Evolutionary conservation across 2,113 vertebrate genomes (phyloP).

Genomic region (Crotophaga sulcirostris): DNA sequence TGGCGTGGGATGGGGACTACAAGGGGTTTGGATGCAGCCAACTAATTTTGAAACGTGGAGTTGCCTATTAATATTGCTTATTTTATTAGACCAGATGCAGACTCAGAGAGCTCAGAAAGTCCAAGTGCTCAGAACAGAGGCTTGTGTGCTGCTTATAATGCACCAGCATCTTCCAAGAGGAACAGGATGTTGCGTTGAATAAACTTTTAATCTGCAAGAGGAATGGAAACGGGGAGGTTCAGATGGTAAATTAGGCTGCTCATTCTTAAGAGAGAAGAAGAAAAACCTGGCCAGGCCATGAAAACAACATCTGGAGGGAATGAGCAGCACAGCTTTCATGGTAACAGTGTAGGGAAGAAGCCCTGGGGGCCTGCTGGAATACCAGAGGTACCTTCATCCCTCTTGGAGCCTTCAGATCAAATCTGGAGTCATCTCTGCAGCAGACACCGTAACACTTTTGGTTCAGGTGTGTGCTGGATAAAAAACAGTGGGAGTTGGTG

Average conservation of each 20-base stretch:
- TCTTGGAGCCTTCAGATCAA: neutral
- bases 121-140: neutral
- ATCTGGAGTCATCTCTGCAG: neutral
- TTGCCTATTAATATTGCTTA: accelerated
- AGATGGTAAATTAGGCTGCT: neutral
- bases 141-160: neutral
- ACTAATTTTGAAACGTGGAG: neutral
- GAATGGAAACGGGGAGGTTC: neutral
- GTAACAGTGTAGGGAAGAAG: neutral
- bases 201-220: neutral
- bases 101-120: neutral
- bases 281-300: neutral
- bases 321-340: neutral
- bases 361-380: accelerated
- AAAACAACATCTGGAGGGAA: neutral
- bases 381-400: neutral
- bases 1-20: no score
- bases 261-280: neutral
- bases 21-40: neutral
- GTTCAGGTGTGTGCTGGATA: neutral
- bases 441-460: neutral
- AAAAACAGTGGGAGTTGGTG: neutral
- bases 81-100: neutral
- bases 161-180: neutral
- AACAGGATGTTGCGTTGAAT: neutral